Evolutionary conservation across 2,888 invertebrate species (phyloP), one percentile per base, ranked within the genome.

Genomic region (Yponomeuta sedellus): DNA sequence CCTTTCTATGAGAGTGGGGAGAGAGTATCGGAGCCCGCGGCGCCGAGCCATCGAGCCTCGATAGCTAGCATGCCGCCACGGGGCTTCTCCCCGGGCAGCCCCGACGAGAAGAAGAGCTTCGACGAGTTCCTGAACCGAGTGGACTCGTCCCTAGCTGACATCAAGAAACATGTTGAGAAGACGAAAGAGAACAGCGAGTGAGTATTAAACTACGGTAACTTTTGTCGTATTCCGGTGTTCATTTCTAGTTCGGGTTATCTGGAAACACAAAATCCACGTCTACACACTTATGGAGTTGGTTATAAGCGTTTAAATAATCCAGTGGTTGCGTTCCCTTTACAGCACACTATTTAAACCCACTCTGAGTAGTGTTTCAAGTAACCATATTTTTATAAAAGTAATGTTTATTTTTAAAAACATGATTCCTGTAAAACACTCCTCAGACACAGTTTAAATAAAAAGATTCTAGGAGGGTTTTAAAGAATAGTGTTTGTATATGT

Each of bases 81-180:
- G 68, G 87, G 85, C 70, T 88, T 93, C 73, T 92, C 93, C 59
- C 93, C 92, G 62, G 92, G 92, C 58, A 93, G 93, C 75, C 93
- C 94, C 20, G 95, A 95, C 72, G 94, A 94, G 75, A 95, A 96
- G 79, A 93, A 93, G 77, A 94, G 93, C 73, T 94, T 96, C 76
- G 94, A 94, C 78, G 95, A 96, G 75, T 97, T 96, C 80, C 92
- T 97, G 72, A 95, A 93, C 75, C 95, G 96, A 92, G 94, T 97
- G 77, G 97, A 97, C 87, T 94, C 95, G 67, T 95, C 96, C 25
- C 94, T 97, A 78, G 97, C 96, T 67, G 95, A 92, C 77, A 96
- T 96, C 65, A 96, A 96, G 82, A 95, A 94, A 85, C 96, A 96
- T 82, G 96, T 97, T 28, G 94, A 95, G 78, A 94, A 95, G 78